Evolutionary conservation across 2,888 invertebrate genomes (phyloP), one percentile per base, ranked within the genome.

Genomic region (Ellobium chinense): DNA sequence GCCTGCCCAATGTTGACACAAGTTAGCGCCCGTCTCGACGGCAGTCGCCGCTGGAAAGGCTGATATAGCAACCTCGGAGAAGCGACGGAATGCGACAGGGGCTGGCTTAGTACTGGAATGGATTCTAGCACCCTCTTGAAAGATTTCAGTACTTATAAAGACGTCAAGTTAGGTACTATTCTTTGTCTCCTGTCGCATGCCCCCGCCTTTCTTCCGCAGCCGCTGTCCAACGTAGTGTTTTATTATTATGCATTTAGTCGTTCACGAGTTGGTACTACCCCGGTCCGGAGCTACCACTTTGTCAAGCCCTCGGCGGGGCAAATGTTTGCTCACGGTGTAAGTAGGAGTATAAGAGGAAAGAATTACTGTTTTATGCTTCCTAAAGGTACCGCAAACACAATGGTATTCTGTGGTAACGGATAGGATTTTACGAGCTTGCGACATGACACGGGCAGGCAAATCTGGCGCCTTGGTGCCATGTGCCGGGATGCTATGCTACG

Each of bases 1-100:
- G 74, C 74, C 74, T 24, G 74, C 46, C 63, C 4, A 46, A 24
- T 74, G 74, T 74, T 74, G 62, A 74, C 74, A 74, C 46, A 63
- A 37, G 37, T 7, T 74, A 2, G 46, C 24, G 29, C 36, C 18
- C 31, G 74, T 62, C 63, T 63, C 74, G 39, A 18, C 63, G 46
- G 7, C n/a, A 7, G 62, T 74, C 72, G 72, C 63, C 46, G 21
- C 5, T 34, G 1, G 46, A 39, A 74, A 29, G 39, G 14, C 31
- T 63, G 56, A 37, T 27, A 24, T 62, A 39, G 73, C 73, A 31
- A 63, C 74, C 18, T 1, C 2, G 12, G 29, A 29, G 37, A 63
- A 31, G 24, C 31, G 9, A n/a, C 29, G 31, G 74, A 63, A 46
- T 29, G 74, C 24, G 63, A 2, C 74, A 7, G 18, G 18, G 46